Evolutionary conservation across 1,140 invertebrate species (phyloP).

Genomic region (Semibalanus balanoides): DNA sequence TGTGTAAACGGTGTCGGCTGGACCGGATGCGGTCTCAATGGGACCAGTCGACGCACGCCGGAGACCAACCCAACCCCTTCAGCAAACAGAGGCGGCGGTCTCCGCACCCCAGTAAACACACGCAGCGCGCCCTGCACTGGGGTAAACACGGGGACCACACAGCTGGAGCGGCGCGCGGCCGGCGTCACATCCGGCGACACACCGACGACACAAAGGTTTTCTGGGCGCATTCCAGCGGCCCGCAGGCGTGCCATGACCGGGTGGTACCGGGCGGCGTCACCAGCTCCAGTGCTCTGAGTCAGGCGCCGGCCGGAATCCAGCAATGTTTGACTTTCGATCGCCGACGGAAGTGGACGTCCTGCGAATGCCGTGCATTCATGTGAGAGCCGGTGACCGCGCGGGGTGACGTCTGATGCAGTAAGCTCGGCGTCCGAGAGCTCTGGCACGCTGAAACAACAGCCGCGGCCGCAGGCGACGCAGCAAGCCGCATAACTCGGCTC

Average conservation of each 20-base stretch:
- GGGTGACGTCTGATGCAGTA: too few species aligned
- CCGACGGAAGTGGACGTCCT: neutral
- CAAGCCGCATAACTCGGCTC: too few species aligned
- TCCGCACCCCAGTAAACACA: neutral
- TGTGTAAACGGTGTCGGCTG: neutral
- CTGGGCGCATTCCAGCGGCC: too few species aligned
- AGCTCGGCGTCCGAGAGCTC: neutral
- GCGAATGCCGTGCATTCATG: too few species aligned
- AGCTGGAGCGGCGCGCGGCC: neutral
- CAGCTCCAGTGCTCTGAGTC: neutral
- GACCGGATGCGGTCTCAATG: neutral
- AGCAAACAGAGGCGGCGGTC: too few species aligned
- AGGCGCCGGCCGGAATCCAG: neutral
- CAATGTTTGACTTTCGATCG: neutral
- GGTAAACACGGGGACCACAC: neutral
- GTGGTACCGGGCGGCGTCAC: too few species aligned
- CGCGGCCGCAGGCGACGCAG: too few species aligned
- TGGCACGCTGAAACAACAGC: neutral
- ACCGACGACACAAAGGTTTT: neutral
- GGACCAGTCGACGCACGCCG: too few species aligned
- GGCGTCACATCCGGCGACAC: neutral
- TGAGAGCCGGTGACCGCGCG: too few species aligned
- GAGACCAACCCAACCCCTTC: too few species aligned
- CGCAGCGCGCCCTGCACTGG: too few species aligned
- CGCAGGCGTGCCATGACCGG: neutral